phyloP scores from a whole-genome alignment of 2,797 vertebrate species.

The Tapera naevia region DNA sequence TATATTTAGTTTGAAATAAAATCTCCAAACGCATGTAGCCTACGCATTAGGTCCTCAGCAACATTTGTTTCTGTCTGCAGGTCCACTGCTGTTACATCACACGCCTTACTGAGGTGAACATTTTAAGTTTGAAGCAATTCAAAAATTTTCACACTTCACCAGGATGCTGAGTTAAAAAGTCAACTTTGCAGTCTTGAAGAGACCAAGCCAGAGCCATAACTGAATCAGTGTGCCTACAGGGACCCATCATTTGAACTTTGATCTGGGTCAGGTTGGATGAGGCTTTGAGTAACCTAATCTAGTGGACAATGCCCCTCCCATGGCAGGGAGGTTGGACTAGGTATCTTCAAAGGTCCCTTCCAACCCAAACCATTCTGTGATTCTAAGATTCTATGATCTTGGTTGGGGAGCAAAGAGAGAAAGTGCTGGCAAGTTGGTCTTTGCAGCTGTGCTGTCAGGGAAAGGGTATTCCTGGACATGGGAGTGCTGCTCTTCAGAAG shows the following conservation, averaged over 20 bases:
- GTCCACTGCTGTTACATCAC: not conserved
- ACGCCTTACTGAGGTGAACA: not conserved
- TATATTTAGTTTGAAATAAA: not conserved
- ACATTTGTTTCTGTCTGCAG: not conserved
- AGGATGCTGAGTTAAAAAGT: not conserved
- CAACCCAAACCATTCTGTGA: not conserved
- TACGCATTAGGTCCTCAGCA: not conserved
- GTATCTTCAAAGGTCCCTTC: not conserved
- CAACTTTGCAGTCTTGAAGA: not conserved
- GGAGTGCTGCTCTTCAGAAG: not conserved
- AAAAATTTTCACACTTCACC: not conserved
- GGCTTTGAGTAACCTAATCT: not conserved
- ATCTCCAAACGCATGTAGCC: not conserved
- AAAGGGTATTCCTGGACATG: not conserved
- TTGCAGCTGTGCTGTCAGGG: not conserved
- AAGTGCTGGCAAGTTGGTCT: not conserved
- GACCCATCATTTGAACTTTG: not conserved
- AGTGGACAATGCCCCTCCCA: accelerated
- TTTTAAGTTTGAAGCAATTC: not conserved
- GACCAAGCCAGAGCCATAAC: not conserved
- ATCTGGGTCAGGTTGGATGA: not conserved
- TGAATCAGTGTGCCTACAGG: not conserved
- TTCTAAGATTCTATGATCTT: not conserved
- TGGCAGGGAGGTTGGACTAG: too few species aligned
- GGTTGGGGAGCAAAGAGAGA: not conserved